Evolutionary conservation across 2,797 vertebrate genomes (phyloP).

Genomic region (Octomys mimax): DNA sequence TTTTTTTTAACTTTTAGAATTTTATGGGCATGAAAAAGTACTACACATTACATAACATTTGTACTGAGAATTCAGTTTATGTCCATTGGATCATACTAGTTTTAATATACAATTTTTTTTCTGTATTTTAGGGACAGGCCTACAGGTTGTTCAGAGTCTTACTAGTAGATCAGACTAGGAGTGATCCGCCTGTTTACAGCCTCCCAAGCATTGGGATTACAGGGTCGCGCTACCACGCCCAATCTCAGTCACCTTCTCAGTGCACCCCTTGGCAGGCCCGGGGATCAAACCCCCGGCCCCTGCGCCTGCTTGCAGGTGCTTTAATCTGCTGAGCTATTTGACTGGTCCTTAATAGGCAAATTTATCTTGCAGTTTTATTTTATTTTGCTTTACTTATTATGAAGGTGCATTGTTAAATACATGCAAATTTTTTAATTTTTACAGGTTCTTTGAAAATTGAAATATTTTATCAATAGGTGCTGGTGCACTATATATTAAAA

Average conservation of each 20-base stretch:
- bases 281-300: too few species aligned
- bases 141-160: too few species aligned
- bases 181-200: too few species aligned
- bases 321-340: too few species aligned
- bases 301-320: too few species aligned
- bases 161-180: too few species aligned
- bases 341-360: too few species aligned
- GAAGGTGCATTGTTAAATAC: neutral
- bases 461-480: neutral
- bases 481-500: neutral
- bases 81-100: neutral
- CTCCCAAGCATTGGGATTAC: too few species aligned
- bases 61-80: neutral
- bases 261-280: too few species aligned
- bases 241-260: too few species aligned
- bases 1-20: neutral
- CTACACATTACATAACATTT: neutral
- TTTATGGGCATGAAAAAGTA: neutral
- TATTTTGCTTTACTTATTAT: neutral
- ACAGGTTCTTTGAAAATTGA: neutral
- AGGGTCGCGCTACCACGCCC: too few species aligned
- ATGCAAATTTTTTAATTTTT: neutral
- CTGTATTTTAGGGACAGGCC: too few species aligned
- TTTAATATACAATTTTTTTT: neutral
- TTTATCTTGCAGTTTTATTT: neutral